These are phyloP conservation scores for Notospermus geniculatus DNA, from an alignment of 1,140 invertebrate genomes.

Conservation along the genomic window DNA sequence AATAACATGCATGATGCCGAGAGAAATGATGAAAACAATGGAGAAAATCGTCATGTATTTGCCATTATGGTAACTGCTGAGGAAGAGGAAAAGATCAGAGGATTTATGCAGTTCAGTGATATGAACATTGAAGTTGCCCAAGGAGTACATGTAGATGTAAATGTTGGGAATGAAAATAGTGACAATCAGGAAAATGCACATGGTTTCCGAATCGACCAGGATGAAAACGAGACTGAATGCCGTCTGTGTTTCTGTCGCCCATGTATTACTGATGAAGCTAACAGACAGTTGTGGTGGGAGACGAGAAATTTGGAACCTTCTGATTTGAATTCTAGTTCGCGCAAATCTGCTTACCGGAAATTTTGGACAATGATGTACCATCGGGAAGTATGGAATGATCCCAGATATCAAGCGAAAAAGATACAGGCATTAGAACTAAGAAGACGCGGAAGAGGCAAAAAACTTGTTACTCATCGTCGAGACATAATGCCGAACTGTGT, in stretches of 20 bases:
- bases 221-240: background rate
- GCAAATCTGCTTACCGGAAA: background rate
- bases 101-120: background rate
- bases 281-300: constrained; percentile 1
- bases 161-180: background rate
- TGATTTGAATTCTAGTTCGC: background rate
- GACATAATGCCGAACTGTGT: too few species aligned
- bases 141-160: background rate
- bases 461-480: background rate
- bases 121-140: background rate
- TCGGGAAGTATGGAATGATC: background rate
- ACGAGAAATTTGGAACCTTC: background rate
- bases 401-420: background rate
- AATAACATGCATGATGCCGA: background rate
- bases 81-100: background rate
- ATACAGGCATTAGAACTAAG: background rate
- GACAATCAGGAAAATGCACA: background rate
- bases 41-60: background rate
- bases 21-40: background rate
- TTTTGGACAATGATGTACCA: constrained; percentile 1
- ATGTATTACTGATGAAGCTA: background rate
- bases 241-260: background rate
- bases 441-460: background rate
- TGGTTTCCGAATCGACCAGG: background rate
- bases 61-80: background rate